Conservation (phyloP, 2,888 invertebrate species). For the Ochlodes sylvanus region DNA sequence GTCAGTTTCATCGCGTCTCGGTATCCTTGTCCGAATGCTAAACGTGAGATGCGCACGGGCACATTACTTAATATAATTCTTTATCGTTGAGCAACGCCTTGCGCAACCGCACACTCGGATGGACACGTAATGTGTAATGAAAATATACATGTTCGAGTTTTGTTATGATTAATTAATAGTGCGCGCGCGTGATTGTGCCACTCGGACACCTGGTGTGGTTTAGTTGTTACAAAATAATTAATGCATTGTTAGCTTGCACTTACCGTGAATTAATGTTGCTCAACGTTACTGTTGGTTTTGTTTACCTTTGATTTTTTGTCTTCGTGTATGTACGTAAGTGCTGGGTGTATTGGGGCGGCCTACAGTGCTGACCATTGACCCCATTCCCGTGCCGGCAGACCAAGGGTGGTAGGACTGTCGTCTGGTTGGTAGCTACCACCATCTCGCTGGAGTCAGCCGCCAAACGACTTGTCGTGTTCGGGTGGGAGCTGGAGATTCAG, state of each 20-base stretch:
- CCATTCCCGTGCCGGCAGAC: no score
- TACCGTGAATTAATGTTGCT: slow-evolving; percentile 19
- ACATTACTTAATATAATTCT: slow-evolving; percentile 15
- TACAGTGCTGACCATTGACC: no score
- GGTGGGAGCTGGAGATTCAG: no score
- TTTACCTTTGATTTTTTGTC: slow-evolving; percentile 1
- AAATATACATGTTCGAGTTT: slow-evolving; percentile 33
- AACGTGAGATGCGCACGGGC: not conserved
- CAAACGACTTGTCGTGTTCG: no score
- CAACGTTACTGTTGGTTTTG: slow-evolving; percentile 18
- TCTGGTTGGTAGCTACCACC: no score
- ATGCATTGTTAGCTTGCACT: slow-evolving; percentile 19
- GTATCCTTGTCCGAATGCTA: not conserved
- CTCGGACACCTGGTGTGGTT: slow-evolving; percentile 12
- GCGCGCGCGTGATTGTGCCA: slow-evolving; percentile 28
- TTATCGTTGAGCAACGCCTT: slow-evolving; percentile 26
- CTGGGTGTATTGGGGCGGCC: not conserved
- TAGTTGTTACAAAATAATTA: slow-evolving; percentile 28
- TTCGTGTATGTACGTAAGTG: not conserved
- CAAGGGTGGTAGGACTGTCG: no score
- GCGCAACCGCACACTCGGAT: slow-evolving; percentile 26
- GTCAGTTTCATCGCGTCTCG: not conserved
- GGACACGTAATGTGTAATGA: slow-evolving; percentile 30
- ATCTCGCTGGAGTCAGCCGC: no score
- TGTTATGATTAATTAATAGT: slow-evolving; percentile 33